phyloP scores from a whole-genome alignment of 2,888 invertebrate species.

The Tuta absoluta region DNA sequence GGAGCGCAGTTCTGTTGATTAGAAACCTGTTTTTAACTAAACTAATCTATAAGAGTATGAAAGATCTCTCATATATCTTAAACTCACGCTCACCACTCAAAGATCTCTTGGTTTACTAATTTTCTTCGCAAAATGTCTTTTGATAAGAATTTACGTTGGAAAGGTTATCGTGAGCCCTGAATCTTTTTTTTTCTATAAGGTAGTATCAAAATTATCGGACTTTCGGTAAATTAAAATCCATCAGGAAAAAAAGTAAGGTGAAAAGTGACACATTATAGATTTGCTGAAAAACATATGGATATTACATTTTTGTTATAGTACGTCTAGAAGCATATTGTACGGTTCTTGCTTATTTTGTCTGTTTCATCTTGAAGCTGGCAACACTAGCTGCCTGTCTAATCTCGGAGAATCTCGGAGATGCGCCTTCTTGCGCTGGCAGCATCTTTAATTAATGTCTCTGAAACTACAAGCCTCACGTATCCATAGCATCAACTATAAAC shows the following conservation, averaged over 20 bases:
- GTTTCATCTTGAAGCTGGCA: neutral
- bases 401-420: constrained; percentile 60
- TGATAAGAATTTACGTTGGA: too few species aligned
- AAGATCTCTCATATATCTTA: too few species aligned
- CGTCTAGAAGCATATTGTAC: too few species aligned
- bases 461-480: constrained; percentile 60
- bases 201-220: too few species aligned
- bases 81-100: constrained; percentile 48
- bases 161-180: too few species aligned
- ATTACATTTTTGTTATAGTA: too few species aligned
- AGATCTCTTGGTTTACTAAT: constrained; percentile 40
- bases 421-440: constrained; percentile 76
- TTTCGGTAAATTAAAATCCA: too few species aligned
- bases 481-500: constrained; percentile 57
- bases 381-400: constrained; percentile 52
- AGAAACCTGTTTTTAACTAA: constrained; percentile 58
- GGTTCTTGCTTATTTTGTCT: neutral
- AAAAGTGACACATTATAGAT: too few species aligned
- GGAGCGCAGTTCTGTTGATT: constrained; percentile 44
- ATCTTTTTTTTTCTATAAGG: too few species aligned
- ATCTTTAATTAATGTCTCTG: constrained; percentile 75
- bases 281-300: too few species aligned
- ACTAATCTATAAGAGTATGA: constrained; percentile 66
- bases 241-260: too few species aligned
- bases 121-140: constrained; percentile 37